These are phyloP conservation scores for Bucorvus abyssinicus DNA, from an alignment of 2,797 vertebrate genomes.

Conservation along the genomic window DNA sequence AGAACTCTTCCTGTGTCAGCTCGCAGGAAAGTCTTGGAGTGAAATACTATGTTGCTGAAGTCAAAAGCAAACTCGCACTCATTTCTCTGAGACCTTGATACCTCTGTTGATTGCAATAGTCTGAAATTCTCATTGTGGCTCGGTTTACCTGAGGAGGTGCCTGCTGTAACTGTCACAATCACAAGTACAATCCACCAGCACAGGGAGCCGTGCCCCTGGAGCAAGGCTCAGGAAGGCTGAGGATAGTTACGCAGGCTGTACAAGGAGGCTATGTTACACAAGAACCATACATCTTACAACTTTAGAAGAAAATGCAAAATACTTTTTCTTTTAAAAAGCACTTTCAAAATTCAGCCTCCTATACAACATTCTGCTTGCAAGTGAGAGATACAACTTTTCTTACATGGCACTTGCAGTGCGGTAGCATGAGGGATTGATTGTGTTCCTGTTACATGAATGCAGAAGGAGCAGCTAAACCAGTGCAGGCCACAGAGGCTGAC, in stretches of 20 bases:
- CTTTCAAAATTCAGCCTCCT: neutral
- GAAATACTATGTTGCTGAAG: neutral
- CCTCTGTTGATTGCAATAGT: neutral
- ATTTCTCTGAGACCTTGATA: neutral
- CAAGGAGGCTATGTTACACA: neutral
- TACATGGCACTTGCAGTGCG: neutral
- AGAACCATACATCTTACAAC: neutral
- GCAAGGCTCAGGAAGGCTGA: neutral
- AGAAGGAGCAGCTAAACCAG: neutral
- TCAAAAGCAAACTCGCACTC: neutral
- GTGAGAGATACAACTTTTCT: neutral
- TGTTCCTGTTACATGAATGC: neutral
- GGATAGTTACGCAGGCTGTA: neutral
- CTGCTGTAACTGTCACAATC: neutral
- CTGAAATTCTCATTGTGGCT: neutral
- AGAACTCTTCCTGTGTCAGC: neutral
- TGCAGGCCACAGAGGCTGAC: neutral
- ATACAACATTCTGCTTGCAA: neutral
- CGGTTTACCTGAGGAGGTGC: neutral
- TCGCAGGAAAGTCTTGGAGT: neutral
- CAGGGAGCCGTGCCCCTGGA: neutral
- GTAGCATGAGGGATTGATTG: no score
- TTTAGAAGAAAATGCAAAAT: neutral
- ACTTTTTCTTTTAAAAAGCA: neutral
- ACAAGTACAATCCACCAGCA: neutral